phyloP scores from a whole-genome alignment of 2,888 invertebrate genomes.

The Nomada hirtipes region DNA sequence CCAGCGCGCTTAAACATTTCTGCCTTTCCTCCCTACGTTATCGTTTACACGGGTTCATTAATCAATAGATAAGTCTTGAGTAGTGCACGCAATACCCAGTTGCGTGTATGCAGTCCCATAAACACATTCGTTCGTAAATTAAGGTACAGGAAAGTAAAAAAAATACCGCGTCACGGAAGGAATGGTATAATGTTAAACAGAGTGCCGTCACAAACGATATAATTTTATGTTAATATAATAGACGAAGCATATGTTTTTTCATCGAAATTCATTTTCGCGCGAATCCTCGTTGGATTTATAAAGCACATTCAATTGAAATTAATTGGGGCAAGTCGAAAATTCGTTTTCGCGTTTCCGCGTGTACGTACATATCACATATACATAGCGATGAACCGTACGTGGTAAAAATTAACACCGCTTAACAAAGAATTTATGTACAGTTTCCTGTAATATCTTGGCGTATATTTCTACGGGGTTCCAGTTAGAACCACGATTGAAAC shows the following conservation, averaged over 20 bases:
- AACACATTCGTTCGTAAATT: conserved; percentile 17
- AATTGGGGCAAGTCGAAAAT: background rate
- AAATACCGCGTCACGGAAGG: too few relatives aligned
- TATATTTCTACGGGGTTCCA: conserved; percentile 50
- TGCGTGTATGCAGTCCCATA: conserved; percentile 22
- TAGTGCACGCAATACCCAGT: conserved; percentile 22
- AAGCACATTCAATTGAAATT: background rate
- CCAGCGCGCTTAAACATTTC: background rate
- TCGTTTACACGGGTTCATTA: conserved; percentile 30
- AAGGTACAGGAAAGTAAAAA: too few relatives aligned
- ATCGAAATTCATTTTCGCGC: background rate
- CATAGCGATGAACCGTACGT: too few relatives aligned
- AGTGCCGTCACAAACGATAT: too few relatives aligned
- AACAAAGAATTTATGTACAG: conserved; percentile 56
- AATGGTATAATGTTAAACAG: too few relatives aligned
- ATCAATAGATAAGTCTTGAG: conserved; percentile 54
- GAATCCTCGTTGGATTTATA: background rate
- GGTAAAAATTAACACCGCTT: conserved; percentile 17
- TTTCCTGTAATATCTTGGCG: conserved; percentile 66
- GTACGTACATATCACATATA: background rate
- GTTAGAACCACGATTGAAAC: conserved; percentile 43
- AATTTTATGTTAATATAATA: too few relatives aligned
- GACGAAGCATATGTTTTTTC: too few relatives aligned
- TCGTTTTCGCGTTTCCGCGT: background rate
- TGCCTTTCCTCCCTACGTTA: conserved; percentile 18